These are phyloP conservation scores for Polymixis flavicincta DNA, from an alignment of 2,888 invertebrate genomes.

Conservation along the genomic window DNA sequence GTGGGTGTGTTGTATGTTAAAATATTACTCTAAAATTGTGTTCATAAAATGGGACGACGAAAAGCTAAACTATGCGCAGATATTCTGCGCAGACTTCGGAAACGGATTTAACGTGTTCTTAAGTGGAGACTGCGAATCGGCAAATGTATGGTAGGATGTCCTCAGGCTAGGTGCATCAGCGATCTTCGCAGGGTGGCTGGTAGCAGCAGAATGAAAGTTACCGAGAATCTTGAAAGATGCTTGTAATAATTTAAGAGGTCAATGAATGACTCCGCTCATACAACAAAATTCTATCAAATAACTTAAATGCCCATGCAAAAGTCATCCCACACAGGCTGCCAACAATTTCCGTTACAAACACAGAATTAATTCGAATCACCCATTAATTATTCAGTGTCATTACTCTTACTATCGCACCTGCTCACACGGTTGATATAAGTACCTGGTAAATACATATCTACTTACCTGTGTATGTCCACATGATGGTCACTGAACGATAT, in stretches of 20 bases:
- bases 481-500: constrained; percentile 75
- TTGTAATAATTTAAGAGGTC: neutral
- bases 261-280: neutral
- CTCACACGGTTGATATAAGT: constrained; percentile 42
- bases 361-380: constrained; percentile 57
- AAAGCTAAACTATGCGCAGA: constrained; percentile 22
- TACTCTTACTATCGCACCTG: constrained; percentile 61
- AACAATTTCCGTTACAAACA: constrained; percentile 56
- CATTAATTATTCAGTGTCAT: constrained; percentile 56
- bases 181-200: neutral
- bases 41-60: constrained; percentile 1
- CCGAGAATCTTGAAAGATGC: neutral
- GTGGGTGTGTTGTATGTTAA: constrained; percentile 18
- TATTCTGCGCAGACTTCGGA: neutral
- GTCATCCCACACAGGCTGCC: constrained; percentile 29
- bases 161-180: neutral
- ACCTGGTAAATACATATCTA: constrained; percentile 13
- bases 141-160: neutral
- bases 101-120: neutral
- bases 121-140: neutral
- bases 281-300: constrained; percentile 6
- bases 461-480: constrained; percentile 30
- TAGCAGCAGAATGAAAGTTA: neutral
- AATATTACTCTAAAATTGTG: constrained; percentile 22
- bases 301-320: constrained; percentile 23